These are phyloP conservation scores for Actenoides hombroni DNA, from an alignment of 2,113 vertebrate genomes.

Conservation along the genomic window DNA sequence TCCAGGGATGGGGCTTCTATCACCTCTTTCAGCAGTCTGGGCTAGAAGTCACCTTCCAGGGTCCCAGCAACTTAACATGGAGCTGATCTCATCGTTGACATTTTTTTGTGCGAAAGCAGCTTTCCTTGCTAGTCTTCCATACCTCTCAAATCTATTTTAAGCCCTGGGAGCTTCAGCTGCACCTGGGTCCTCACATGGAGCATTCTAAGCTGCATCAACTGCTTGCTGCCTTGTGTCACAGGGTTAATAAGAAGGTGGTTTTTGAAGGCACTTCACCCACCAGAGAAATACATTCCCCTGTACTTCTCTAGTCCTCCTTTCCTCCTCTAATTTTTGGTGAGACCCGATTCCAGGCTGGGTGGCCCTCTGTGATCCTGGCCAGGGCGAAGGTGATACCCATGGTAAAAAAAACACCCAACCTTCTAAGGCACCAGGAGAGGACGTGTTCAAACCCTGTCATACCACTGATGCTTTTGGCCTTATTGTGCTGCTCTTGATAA, in stretches of 20 bases:
- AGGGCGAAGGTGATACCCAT: background rate
- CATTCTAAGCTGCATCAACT: background rate
- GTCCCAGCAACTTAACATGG: background rate
- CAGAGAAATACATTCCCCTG: background rate
- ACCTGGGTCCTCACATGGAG: background rate
- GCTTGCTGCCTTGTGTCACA: fast-evolving
- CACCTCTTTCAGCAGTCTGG: background rate
- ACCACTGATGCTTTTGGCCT: background rate
- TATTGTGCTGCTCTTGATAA: background rate
- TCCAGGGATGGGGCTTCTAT: background rate
- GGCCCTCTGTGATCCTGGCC: background rate
- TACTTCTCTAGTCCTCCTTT: background rate
- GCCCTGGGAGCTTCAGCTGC: background rate
- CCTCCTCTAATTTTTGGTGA: background rate
- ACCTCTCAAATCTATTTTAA: background rate
- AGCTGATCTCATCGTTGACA: fast-evolving
- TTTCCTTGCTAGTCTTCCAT: background rate
- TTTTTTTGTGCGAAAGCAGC: fast-evolving
- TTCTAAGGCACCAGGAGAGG: background rate
- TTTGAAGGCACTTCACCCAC: background rate
- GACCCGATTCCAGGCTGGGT: fast-evolving
- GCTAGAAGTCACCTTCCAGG: background rate
- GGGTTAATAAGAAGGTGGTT: background rate
- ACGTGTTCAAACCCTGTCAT: background rate
- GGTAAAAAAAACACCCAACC: background rate